Evolutionary conservation across 2,113 vertebrate genomes (phyloP), one percentile per base, ranked within the genome.

Genomic region (Epinephelus moara): DNA sequence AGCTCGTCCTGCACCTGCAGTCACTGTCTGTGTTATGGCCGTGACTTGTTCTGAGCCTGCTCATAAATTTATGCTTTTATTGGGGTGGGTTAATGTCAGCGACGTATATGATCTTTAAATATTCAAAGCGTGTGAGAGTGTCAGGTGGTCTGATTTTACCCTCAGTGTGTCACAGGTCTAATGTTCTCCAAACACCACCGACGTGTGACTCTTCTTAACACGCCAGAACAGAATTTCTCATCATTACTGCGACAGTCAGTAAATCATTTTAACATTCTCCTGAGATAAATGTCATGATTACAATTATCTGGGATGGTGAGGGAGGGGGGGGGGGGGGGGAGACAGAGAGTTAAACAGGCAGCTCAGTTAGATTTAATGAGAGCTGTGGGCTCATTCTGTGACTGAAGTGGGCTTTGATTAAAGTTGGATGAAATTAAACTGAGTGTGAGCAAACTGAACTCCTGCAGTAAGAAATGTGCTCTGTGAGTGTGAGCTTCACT

Each of bases 1-100:
- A 74, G 57, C 14, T 81, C 64, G 6, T 53, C 69, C 45, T 62
- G 69, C 85, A 88, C 78, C 84, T 89, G 45, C 84, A 79, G 72
- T 55, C 66, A 69, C 62, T 52, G 52, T 17, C 52, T 47, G 23
- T 21, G 52, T 12, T 13, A 50, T 7, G 37, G 60, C 0, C 0
- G 0, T 64, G 78, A 72, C 7, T 49, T 45, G 4, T 71, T 56
- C 64, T 25, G 18, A 78, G 74, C 23, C 47, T 12, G 52, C 12
- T 64, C 17, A 40, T 59, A 45, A 60, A 61, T 47, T 49, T 18
- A 2, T 0, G 33, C 0, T 60, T 63, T 73, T 37, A 49, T 14
- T 40, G 9, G 14, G 25, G 15, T 52, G 37, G 40, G 50, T 62
- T 50, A 1, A 64, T 18, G 81, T 69, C 53, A 23, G 45, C 21